Evolutionary conservation across 2,113 vertebrate genomes (phyloP).

Genomic region (Emydocephalus ijimae): DNA sequence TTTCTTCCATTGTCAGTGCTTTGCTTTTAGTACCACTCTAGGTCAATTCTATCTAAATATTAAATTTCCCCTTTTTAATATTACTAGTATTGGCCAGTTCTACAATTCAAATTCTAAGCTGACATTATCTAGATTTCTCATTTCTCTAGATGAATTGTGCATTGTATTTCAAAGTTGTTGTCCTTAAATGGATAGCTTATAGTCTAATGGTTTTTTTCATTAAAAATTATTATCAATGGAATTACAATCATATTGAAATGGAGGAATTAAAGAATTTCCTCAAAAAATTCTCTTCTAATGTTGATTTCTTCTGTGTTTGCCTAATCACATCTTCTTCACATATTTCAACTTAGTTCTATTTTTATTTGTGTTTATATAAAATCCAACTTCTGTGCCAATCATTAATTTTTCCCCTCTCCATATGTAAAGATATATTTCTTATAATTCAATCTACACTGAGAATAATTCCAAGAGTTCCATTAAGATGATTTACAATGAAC

Average conservation of each 20-base stretch:
- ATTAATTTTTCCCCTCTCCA: not conserved
- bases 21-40: not conserved
- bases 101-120: not conserved
- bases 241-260: not conserved
- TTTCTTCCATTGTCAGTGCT: not conserved
- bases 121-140: not conserved
- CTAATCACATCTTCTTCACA: not conserved
- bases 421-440: not conserved
- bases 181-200: not conserved
- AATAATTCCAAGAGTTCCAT: not conserved
- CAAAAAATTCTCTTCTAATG: not conserved
- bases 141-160: not conserved
- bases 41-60: not conserved
- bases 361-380: not conserved
- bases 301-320: not conserved
- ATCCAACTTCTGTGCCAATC: not conserved
- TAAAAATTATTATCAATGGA: not conserved
- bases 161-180: not conserved
- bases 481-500: slow-evolving; percentile 2
- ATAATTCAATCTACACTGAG: not conserved
- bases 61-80: not conserved
- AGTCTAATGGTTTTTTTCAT: not conserved
- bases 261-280: not conserved
- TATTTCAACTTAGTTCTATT: not conserved
- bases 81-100: not conserved